Conservation (phyloP, 2,888 invertebrate genomes). For the Harpalus rubripes region DNA sequence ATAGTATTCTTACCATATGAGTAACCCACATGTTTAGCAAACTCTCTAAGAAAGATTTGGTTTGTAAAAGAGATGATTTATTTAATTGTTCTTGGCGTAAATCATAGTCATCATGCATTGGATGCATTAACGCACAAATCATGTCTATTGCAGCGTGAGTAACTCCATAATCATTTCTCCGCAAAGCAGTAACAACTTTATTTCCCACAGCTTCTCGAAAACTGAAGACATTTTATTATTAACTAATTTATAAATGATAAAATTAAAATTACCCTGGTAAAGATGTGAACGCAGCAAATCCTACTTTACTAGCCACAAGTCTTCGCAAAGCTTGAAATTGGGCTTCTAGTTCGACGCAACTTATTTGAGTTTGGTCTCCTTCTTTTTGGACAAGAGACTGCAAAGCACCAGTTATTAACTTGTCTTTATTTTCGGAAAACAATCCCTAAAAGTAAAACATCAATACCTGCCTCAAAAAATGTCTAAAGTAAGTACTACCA, state of each 20-base stretch:
- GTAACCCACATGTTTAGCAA: slow-evolving; percentile 96
- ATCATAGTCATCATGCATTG: slow-evolving; percentile 98
- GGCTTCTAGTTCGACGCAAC: slow-evolving; percentile 90
- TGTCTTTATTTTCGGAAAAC: slow-evolving; percentile 99
- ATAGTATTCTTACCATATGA: slow-evolving; percentile 92
- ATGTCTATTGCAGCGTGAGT: slow-evolving; percentile 98
- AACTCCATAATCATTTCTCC: slow-evolving; percentile 92
- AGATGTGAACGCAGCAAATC: slow-evolving; percentile 96
- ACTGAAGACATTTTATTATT: slow-evolving; percentile 77
- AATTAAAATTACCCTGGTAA: slow-evolving; percentile 84
- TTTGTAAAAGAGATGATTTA: slow-evolving; percentile 96
- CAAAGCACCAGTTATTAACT: slow-evolving; percentile 94
- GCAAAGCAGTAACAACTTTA: slow-evolving; percentile 94
- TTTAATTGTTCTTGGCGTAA: slow-evolving; percentile 98
- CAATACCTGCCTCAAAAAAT: not conserved
- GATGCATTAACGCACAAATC: slow-evolving; percentile 98
- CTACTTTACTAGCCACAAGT: slow-evolving; percentile 97
- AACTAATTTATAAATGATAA: not conserved
- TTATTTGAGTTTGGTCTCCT: slow-evolving; percentile 81
- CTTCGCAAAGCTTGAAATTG: slow-evolving; percentile 97
- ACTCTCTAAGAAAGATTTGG: slow-evolving; percentile 94
- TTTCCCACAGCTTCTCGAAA: slow-evolving; percentile 97
- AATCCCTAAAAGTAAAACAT: slow-evolving; percentile 85
- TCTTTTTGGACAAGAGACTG: slow-evolving; percentile 89
- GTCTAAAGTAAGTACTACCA: not conserved